Percentiles rank a stretch among this genome's conserved stretches.
These are phyloP conservation scores for Parnassius smintheus DNA, from an alignment of 2,888 invertebrate species.

Conservation along the genomic window DNA sequence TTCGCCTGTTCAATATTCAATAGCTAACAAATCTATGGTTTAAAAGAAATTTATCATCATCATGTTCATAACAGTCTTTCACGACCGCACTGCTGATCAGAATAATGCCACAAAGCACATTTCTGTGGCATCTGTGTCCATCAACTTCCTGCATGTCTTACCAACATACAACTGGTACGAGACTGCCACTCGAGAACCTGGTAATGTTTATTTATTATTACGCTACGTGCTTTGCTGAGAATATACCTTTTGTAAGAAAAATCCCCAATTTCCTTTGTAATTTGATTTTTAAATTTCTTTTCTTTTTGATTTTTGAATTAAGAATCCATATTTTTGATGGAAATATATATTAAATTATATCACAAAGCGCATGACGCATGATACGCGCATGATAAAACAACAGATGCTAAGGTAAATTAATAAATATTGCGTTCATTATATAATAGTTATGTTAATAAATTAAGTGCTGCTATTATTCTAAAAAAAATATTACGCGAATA, in stretches of 20 bases:
- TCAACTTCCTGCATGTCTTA: no score
- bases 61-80: no score
- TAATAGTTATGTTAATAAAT: no score
- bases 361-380: background rate
- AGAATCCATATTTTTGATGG: background rate
- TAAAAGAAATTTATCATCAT: constrained; percentile 2
- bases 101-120: no score
- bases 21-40: background rate
- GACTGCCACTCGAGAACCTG: no score
- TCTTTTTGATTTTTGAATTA: background rate
- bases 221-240: constrained; percentile 10
- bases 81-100: no score
- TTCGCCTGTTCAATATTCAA: constrained; percentile 31
- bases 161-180: no score
- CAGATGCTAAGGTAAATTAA: background rate
- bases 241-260: constrained; percentile 12
- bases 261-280: constrained; percentile 22
- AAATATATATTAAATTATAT: background rate
- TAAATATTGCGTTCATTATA: no score
- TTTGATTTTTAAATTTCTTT: constrained; percentile 23
- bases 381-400: background rate
- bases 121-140: no score
- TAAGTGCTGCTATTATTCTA: no score
- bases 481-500: background rate
- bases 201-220: constrained; percentile 4